These are phyloP conservation scores for Oxygymnocypris stewartii DNA, from an alignment of 2,113 vertebrate genomes.

Conservation along the genomic window DNA sequence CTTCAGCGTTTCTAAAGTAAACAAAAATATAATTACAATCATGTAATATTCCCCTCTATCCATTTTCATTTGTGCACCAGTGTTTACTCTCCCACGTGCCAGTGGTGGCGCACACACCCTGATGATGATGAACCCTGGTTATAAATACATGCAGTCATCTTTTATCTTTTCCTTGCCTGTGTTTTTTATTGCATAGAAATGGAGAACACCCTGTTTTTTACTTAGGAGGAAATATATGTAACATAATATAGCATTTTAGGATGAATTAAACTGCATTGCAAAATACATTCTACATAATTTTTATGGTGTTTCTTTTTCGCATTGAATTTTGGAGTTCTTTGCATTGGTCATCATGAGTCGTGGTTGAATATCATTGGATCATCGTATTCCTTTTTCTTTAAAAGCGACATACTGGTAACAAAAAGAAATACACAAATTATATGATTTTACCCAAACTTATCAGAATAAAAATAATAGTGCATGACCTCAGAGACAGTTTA, in stretches of 20 bases:
- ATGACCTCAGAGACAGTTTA: background rate
- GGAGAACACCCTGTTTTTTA: background rate
- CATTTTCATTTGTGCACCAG: background rate
- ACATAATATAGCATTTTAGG: background rate
- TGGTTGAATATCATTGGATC: background rate
- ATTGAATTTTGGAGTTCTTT: background rate
- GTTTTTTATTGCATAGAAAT: background rate
- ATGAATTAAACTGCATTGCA: background rate
- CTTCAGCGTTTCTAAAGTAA: conserved; percentile 1
- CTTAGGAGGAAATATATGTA: background rate
- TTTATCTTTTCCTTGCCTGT: background rate
- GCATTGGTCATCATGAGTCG: background rate
- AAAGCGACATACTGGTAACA: background rate
- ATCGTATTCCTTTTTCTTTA: too few relatives aligned
- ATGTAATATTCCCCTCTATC: background rate
- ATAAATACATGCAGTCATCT: background rate
- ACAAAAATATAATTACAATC: conserved; percentile 2
- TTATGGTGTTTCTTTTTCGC: too few relatives aligned
- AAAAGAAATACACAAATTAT: background rate
- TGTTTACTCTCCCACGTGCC: background rate
- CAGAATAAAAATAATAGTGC: background rate
- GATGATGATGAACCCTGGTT: background rate
- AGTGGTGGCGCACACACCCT: background rate
- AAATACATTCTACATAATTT: too few relatives aligned
- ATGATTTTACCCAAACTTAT: background rate